Evolutionary conservation across 2,113 vertebrate genomes (phyloP).

Genomic region (Cephalopholis sonnerati): DNA sequence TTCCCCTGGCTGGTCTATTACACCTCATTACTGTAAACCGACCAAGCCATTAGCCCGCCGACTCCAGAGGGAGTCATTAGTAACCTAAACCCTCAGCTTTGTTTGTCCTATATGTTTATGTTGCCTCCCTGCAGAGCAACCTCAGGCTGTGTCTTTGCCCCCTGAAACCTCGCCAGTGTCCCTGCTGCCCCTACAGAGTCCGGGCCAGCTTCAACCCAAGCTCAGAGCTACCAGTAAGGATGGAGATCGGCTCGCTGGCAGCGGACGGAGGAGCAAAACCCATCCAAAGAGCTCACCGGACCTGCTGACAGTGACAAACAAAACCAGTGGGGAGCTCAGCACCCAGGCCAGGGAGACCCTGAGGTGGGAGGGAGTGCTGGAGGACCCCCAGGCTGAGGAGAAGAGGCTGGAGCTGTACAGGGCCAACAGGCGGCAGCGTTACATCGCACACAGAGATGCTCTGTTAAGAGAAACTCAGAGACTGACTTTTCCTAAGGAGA

Average conservation of each 20-base stretch:
- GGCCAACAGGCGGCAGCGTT: constrained; percentile 87
- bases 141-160: constrained; percentile 55
- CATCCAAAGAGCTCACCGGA: constrained; percentile 27
- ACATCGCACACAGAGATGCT: constrained; percentile 81
- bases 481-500: constrained; percentile 16
- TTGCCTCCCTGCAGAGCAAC: constrained; percentile 78
- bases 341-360: constrained; percentile 83
- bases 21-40: constrained; percentile 41
- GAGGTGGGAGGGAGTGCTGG: constrained; percentile 88
- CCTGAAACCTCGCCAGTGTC: constrained; percentile 19
- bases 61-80: constrained; percentile 46
- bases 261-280: constrained; percentile 38
- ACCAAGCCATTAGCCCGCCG: constrained; percentile 28
- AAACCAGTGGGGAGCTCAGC: constrained; percentile 24
- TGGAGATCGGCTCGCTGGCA: not conserved
- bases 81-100: constrained; percentile 43
- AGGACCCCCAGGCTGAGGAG: constrained; percentile 88
- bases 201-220: constrained; percentile 5
- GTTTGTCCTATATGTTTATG: constrained; percentile 39
- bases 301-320: not conserved
- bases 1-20: constrained; percentile 15
- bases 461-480: constrained; percentile 42
- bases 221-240: constrained; percentile 14
- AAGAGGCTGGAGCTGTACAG: constrained; percentile 86
- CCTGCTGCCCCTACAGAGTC: constrained; percentile 14